Evolutionary conservation across 2,113 vertebrate species (phyloP).

Genomic region (Macquaria australasica): DNA sequence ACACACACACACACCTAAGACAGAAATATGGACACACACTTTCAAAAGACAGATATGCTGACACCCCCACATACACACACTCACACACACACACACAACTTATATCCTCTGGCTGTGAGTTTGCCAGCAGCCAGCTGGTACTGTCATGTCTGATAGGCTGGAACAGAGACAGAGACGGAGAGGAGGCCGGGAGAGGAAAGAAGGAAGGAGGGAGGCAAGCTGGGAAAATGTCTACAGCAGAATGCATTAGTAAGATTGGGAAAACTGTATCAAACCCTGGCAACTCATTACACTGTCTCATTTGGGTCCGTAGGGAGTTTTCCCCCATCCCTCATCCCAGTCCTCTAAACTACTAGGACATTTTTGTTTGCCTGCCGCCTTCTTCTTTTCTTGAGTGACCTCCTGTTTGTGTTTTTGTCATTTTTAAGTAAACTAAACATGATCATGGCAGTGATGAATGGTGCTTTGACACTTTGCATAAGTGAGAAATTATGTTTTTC

Average conservation of each 20-base stretch:
- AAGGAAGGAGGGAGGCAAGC: constrained; percentile 65
- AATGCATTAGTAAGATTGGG: constrained; percentile 74
- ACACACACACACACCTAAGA: neutral
- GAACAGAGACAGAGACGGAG: constrained; percentile 81
- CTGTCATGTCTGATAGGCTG: constrained; percentile 86
- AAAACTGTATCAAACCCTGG: constrained; percentile 73
- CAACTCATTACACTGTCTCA: constrained; percentile 66
- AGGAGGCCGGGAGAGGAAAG: constrained; percentile 63
- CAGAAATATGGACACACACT: constrained; percentile 45
- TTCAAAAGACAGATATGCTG: constrained; percentile 46
- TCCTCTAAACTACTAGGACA: neutral
- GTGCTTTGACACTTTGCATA: constrained; percentile 3
- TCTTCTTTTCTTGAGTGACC: constrained; percentile 25
- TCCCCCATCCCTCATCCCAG: constrained; percentile 12
- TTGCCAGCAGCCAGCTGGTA: constrained; percentile 85
- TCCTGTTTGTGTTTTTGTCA: neutral
- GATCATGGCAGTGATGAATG: constrained; percentile 6
- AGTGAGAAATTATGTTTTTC: constrained; percentile 4
- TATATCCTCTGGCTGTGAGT: constrained; percentile 73
- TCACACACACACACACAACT: constrained; percentile 28
- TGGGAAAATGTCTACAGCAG: constrained; percentile 76
- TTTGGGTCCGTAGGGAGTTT: constrained; percentile 41
- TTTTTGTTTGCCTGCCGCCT: constrained; percentile 13
- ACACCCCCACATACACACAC: constrained; percentile 24
- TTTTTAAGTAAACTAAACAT: constrained; percentile 17